Evolutionary conservation across 2,888 invertebrate genomes (phyloP).

Genomic region (Mimas tiliae): DNA sequence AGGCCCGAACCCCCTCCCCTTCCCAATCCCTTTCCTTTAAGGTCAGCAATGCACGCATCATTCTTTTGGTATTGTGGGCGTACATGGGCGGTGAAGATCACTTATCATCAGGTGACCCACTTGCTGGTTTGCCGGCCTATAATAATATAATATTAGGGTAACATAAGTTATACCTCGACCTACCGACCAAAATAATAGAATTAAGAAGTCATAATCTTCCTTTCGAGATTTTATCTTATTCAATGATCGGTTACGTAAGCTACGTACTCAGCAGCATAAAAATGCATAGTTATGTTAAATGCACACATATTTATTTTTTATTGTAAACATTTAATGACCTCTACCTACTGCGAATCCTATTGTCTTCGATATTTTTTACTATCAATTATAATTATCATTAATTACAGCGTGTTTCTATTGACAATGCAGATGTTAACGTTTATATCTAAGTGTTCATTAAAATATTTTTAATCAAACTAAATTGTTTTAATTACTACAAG

Average conservation of each 20-base stretch:
- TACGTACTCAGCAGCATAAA: slow-evolving; percentile 21
- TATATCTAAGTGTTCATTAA: slow-evolving; percentile 27
- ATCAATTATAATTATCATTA: slow-evolving; percentile 39
- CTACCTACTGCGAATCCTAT: slow-evolving; percentile 25
- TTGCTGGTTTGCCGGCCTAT: no score
- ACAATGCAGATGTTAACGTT: slow-evolving; percentile 30
- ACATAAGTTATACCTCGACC: no score
- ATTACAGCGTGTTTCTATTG: slow-evolving; percentile 38
- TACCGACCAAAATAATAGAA: no score
- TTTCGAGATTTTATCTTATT: background rate
- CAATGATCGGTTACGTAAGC: background rate
- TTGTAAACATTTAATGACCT: slow-evolving; percentile 13
- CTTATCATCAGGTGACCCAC: no score
- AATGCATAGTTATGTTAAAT: slow-evolving; percentile 20
- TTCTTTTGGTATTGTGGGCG: no score
- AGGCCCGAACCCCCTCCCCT: no score
- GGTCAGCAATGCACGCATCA: no score
- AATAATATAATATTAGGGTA: no score
- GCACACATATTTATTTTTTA: slow-evolving; percentile 14
- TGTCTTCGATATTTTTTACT: slow-evolving; percentile 41
- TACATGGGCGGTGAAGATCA: no score
- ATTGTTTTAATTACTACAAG: background rate
- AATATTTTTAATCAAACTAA: slow-evolving; percentile 31
- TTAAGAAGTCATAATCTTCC: no score
- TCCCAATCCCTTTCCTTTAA: no score